phyloP scores from a whole-genome alignment of 1,140 invertebrate genomes.

The Procambarus clarkii region DNA sequence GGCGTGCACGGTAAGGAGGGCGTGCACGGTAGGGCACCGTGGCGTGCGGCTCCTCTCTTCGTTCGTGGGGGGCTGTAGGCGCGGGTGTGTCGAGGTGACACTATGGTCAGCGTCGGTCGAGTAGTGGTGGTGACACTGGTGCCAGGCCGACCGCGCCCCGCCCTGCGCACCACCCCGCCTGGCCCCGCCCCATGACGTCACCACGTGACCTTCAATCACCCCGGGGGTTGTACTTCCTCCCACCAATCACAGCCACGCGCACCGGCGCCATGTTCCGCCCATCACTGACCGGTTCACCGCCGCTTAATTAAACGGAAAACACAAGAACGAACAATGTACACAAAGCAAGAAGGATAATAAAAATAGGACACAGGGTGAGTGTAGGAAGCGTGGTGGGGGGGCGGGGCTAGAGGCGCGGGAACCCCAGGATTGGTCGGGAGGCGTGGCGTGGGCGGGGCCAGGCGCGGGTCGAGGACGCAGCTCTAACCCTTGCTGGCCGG shows the following conservation, averaged over 20 bases:
- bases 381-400: not conserved
- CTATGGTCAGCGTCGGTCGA: constrained; percentile 48
- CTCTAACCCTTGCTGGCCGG: constrained; percentile 36
- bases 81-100: constrained; percentile 56
- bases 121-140: constrained; percentile 40
- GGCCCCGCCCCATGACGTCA: constrained; percentile 34
- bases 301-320: not conserved
- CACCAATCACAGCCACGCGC: not conserved
- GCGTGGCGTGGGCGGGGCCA: not conserved
- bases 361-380: not conserved
- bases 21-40: not conserved
- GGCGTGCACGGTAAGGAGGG: not conserved
- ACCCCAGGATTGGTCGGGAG: not conserved
- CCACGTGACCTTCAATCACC: constrained; percentile 39
- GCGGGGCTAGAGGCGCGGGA: not conserved
- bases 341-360: not conserved
- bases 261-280: not conserved
- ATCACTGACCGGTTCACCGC: not conserved
- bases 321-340: not conserved
- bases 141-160: constrained; percentile 15
- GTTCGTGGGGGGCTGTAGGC: constrained; percentile 18
- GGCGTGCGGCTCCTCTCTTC: not conserved
- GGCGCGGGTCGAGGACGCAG: not conserved
- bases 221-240: too few relatives aligned
- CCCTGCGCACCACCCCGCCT: not conserved